These are phyloP conservation scores for Ascaphus truei DNA, from an alignment of 2,113 vertebrate species.

Conservation along the genomic window DNA sequence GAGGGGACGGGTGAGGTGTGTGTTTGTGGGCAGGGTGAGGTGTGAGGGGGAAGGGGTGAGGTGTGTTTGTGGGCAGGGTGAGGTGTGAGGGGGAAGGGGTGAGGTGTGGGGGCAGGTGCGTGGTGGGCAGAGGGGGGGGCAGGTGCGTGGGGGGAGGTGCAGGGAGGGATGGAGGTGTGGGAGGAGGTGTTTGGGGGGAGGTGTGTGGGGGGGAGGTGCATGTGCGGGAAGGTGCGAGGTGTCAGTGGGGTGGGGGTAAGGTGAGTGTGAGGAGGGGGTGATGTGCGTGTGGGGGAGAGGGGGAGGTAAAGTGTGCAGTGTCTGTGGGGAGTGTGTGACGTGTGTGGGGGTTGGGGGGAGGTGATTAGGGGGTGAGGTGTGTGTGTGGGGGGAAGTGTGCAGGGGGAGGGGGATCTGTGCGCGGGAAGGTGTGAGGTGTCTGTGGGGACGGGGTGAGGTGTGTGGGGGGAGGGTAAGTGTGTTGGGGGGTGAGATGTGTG, in stretches of 20 bases:
- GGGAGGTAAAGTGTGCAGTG: no score
- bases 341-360: background rate
- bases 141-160: fast-evolving
- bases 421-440: no score
- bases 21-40: no score
- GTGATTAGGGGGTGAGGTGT: background rate
- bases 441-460: no score
- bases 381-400: fast-evolving
- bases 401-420: fast-evolving
- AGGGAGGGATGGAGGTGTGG: background rate
- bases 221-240: fast-evolving
- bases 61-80: background rate
- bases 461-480: fast-evolving
- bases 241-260: no score
- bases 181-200: no score
- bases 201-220: fast-evolving
- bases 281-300: background rate
- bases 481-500: fast-evolving
- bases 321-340: no score
- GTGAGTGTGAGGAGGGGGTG: background rate
- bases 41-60: no score
- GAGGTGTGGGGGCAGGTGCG: background rate
- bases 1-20: no score
- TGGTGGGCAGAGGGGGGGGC: background rate
- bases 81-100: background rate